phyloP scores from a whole-genome alignment of 2,797 vertebrate genomes.

The Macroramphosus scolopax region DNA sequence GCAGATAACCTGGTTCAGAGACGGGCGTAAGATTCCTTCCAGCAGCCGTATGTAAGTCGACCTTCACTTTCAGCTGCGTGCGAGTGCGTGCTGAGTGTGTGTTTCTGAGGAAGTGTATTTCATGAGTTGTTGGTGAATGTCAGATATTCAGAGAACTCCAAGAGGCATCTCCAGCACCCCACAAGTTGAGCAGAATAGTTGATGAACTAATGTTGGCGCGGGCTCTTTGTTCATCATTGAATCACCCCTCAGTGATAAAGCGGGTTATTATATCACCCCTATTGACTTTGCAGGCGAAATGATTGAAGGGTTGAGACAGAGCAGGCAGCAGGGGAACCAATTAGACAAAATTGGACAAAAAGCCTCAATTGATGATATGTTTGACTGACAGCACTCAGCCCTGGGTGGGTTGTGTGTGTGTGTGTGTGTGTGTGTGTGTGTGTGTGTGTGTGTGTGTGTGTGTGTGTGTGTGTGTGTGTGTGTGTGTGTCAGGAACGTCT shows the following conservation, averaged over 20 bases:
- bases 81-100: constrained; percentile 10
- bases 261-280: constrained; percentile 73
- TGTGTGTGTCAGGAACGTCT: constrained; percentile 12
- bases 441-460: constrained; percentile 5
- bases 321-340: constrained; percentile 78
- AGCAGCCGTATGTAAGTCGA: constrained; percentile 92
- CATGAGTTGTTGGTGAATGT: constrained; percentile 24
- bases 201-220: constrained; percentile 55
- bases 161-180: constrained; percentile 44
- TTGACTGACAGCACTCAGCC: constrained; percentile 76
- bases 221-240: constrained; percentile 66
- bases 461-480: constrained; percentile 12
- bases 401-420: constrained; percentile 29
- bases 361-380: constrained; percentile 75
- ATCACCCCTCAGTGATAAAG: constrained; percentile 72
- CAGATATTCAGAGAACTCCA: constrained; percentile 37
- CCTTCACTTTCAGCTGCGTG: constrained; percentile 4
- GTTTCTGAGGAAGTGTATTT: constrained; percentile 2
- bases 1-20: constrained; percentile 98
- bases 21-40: constrained; percentile 95
- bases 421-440: constrained; percentile 24
- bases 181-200: constrained; percentile 61
- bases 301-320: constrained; percentile 76
- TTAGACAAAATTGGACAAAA: constrained; percentile 83
- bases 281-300: constrained; percentile 69